Percentiles rank a stretch among this genome's conserved stretches.
Evolutionary conservation across 1,140 invertebrate species (phyloP).

Genomic region (Eriosoma lanigerum): DNA sequence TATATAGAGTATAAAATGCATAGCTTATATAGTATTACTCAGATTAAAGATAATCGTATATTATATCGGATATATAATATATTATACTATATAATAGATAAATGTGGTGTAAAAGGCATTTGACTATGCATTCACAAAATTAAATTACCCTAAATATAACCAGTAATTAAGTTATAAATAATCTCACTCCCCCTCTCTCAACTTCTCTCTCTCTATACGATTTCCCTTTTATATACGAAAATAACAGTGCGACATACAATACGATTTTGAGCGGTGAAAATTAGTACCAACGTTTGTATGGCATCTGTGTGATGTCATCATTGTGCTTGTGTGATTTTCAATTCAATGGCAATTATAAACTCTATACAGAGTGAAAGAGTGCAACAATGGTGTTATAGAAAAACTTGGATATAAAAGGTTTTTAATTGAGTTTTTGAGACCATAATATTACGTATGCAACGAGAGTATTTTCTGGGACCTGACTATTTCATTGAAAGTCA

Average conservation of each 20-base stretch:
- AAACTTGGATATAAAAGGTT: constrained; percentile 17
- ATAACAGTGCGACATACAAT: neutral
- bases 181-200: neutral
- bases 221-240: no score
- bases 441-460: neutral
- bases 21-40: no score
- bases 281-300: neutral
- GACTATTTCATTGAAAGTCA: no score
- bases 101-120: neutral
- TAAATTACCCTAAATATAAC: neutral
- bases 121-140: neutral
- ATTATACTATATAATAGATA: no score
- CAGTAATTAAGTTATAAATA: neutral
- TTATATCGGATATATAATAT: no score
- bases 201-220: no score
- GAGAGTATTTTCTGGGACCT: constrained; percentile 16
- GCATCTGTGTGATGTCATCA: no score
- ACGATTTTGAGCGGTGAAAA: neutral
- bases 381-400: neutral
- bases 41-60: no score
- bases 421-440: constrained; percentile 13
- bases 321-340: constrained; percentile 6
- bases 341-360: neutral
- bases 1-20: no score
- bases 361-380: no score